Percentiles rank a stretch among this genome's conserved stretches.
Conservation (phyloP, 2,797 vertebrate genomes). For the Liasis olivaceus region DNA sequence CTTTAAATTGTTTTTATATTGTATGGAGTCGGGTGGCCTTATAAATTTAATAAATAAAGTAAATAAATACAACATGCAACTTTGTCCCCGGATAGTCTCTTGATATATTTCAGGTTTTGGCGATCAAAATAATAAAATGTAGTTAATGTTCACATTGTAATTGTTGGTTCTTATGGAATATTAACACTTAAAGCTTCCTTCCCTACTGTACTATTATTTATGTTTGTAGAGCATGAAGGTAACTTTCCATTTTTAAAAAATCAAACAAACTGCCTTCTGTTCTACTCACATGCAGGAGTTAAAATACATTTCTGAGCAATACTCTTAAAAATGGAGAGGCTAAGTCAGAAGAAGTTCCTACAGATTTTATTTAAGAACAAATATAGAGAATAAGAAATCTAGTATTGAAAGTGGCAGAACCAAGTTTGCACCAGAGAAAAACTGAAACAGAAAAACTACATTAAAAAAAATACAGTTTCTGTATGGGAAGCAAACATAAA, state of each 20-base stretch:
- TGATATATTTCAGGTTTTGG: neutral
- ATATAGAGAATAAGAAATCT: constrained; percentile 38
- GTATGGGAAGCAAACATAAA: neutral
- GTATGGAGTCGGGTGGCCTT: neutral
- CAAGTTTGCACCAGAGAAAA: constrained; percentile 34
- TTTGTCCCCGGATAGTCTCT: neutral
- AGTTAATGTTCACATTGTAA: neutral
- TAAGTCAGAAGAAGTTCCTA: constrained; percentile 23
- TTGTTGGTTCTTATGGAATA: neutral
- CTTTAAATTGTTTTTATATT: neutral
- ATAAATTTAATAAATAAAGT: neutral
- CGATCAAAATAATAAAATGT: too few species aligned
- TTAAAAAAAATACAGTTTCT: constrained; percentile 30
- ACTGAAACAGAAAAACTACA: constrained; percentile 22
- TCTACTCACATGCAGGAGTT: neutral
- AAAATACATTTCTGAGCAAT: neutral
- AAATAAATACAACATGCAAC: neutral
- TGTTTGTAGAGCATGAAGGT: neutral
- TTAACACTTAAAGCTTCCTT: neutral
- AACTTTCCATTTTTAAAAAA: neutral
- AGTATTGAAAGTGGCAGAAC: constrained; percentile 42
- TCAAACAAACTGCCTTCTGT: neutral
- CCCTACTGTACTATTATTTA: neutral
- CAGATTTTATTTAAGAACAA: constrained; percentile 59
- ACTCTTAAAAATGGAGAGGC: constrained; percentile 20